Evolutionary conservation across 2,113 vertebrate genomes (phyloP).

Genomic region (Arizona elegans): DNA sequence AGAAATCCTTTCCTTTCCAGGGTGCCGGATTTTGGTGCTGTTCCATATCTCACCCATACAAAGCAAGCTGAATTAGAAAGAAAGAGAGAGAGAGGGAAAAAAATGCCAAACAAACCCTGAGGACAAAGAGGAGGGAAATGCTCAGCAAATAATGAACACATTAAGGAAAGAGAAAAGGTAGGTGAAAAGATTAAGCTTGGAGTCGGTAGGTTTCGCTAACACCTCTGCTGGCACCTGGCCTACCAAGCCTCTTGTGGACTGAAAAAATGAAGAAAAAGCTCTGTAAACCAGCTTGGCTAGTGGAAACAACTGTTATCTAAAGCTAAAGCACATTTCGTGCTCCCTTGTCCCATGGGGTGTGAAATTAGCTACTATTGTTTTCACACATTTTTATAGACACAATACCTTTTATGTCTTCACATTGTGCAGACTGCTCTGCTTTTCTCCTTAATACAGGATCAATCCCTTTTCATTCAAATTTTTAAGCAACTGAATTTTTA

Average conservation of each 20-base stretch:
- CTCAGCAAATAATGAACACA: conserved; percentile 88
- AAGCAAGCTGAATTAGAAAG: conserved; percentile 88
- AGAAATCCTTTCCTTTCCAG: conserved; percentile 90
- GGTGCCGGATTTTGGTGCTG: conserved; percentile 86
- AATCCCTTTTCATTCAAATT: conserved; percentile 61
- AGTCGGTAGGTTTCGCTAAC: conserved; percentile 76
- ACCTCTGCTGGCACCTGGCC: conserved; percentile 77
- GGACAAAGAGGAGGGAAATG: conserved; percentile 84
- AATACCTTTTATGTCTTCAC: conserved; percentile 74
- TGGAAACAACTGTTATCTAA: conserved; percentile 75
- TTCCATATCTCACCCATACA: conserved; percentile 92
- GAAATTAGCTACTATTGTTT: conserved; percentile 82
- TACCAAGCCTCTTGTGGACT: conserved; percentile 69
- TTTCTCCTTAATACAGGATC: conserved; percentile 60
- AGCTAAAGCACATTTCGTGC: conserved; percentile 71
- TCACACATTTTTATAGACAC: conserved; percentile 72
- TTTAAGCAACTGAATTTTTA: conserved; percentile 67
- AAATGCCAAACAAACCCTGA: conserved; percentile 52
- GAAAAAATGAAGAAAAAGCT: conserved; percentile 56
- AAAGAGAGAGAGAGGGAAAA: conserved; percentile 28
- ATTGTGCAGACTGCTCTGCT: conserved; percentile 63
- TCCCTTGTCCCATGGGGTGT: conserved; percentile 72
- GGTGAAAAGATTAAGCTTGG: conserved; percentile 92
- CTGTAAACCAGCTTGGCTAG: conserved; percentile 66
- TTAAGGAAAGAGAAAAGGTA: conserved; percentile 82